Conservation (phyloP, 1,140 invertebrate genomes). For the Pteromalus puparum region DNA sequence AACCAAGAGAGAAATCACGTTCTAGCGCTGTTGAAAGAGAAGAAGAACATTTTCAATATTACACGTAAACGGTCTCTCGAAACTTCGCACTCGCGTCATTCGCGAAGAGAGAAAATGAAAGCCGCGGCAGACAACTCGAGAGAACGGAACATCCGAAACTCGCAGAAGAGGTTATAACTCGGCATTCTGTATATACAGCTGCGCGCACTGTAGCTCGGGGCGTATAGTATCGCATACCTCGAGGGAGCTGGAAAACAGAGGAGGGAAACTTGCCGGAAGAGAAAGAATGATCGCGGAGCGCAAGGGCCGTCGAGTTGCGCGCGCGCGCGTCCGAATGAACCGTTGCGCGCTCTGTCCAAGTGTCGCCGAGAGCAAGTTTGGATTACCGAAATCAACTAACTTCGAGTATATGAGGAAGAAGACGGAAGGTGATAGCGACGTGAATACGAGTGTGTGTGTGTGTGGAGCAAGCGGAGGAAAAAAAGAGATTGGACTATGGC, state of each 20-base stretch:
- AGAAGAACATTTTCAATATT: neutral
- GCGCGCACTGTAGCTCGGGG: neutral
- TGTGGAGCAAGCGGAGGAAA: neutral
- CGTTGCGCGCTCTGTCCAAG: conserved; percentile 5
- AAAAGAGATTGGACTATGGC: conserved; percentile 65
- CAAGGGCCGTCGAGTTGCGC: conserved; percentile 25
- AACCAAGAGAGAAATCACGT: neutral
- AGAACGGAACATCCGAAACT: conserved; percentile 1
- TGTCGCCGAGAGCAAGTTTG: conserved; percentile 64
- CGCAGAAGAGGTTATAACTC: conserved; percentile 24
- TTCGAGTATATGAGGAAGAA: conserved; percentile 39
- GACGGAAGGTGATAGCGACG: neutral
- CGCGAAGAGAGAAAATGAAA: neutral
- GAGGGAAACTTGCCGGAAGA: neutral
- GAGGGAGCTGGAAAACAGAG: conserved; percentile 2
- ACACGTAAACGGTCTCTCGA: neutral
- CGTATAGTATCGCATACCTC: conserved; percentile 1
- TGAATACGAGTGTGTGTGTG: neutral
- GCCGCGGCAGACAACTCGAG: neutral
- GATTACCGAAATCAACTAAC: conserved; percentile 74
- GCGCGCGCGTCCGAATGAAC: neutral
- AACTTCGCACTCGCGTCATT: neutral
- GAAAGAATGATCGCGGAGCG: conserved; percentile 33
- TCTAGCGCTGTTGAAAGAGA: neutral
- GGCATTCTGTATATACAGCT: conserved; percentile 9